Conservation (phyloP, 2,113 vertebrate species). For the Sylvilagus bachmani region DNA sequence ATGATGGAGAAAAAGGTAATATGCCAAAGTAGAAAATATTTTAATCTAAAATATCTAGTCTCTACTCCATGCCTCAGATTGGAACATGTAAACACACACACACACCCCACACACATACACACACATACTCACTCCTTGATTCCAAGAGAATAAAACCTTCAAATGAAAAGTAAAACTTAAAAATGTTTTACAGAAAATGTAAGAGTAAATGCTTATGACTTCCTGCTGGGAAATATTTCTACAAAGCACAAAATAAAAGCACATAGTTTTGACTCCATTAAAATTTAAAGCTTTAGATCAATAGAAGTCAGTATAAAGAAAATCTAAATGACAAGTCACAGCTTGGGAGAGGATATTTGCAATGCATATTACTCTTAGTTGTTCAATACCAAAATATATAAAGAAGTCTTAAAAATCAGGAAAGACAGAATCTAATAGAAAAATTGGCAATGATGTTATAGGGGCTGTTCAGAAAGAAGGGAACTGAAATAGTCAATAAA, state of each 20-base stretch:
- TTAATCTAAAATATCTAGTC: background rate
- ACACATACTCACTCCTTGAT: background rate
- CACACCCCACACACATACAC: too few relatives aligned
- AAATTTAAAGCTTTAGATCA: background rate
- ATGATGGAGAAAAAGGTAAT: background rate
- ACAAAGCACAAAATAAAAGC: background rate
- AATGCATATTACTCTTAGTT: background rate
- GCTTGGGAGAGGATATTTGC: background rate
- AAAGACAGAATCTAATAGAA: background rate
- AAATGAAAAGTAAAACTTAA: background rate
- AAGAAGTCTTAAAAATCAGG: background rate
- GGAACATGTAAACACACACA: background rate
- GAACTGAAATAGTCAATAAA: conserved; percentile 11
- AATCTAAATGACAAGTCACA: conserved; percentile 12
- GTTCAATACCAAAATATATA: background rate
- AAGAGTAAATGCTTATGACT: background rate
- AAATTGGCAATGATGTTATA: background rate
- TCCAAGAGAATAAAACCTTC: background rate
- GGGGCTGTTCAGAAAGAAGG: background rate
- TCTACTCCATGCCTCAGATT: background rate
- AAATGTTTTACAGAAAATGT: background rate
- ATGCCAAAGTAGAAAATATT: background rate
- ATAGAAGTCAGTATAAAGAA: background rate
- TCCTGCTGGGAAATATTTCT: background rate
- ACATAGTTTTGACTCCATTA: background rate